Percentiles rank a stretch among this genome's conserved stretches.
Evolutionary conservation across 2,113 vertebrate species (phyloP).

Genomic region (Gobiocypris rarus): DNA sequence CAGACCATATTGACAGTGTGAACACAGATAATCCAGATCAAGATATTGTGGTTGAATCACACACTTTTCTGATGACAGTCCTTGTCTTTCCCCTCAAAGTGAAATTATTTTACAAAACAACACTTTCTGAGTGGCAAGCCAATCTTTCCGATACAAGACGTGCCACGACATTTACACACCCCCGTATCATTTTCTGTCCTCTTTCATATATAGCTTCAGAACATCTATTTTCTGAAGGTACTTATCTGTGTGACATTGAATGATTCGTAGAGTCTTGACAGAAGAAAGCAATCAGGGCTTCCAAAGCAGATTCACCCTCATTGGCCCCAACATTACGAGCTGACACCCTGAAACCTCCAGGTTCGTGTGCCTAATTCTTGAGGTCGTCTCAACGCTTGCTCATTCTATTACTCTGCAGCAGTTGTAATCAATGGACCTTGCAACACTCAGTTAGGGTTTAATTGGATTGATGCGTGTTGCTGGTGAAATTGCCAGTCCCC

Average conservation of each 20-base stretch:
- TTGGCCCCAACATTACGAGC: conserved; percentile 57
- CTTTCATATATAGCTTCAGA: not conserved
- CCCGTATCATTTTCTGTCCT: conserved; percentile 37
- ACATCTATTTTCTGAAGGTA: not conserved
- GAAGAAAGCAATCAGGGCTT: not conserved
- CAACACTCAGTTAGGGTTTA: conserved; percentile 73
- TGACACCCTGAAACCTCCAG: conserved; percentile 57
- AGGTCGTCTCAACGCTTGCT: conserved; percentile 60
- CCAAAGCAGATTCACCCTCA: conserved; percentile 55
- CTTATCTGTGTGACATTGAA: conserved; percentile 27
- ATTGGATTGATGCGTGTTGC: conserved; percentile 72
- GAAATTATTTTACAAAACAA: not conserved
- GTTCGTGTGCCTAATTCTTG: conserved; percentile 65
- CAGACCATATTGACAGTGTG: not conserved
- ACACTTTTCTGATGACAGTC: no score
- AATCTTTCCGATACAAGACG: conserved; percentile 16
- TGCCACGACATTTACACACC: not conserved
- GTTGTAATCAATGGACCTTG: conserved; percentile 77
- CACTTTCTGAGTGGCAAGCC: conserved; percentile 44
- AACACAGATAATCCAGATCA: not conserved
- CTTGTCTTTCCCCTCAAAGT: not conserved
- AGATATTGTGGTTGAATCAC: not conserved
- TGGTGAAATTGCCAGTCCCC: conserved; percentile 56
- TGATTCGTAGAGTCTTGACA: conserved; percentile 23
- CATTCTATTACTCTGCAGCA: conserved; percentile 61